Percentiles rank a stretch among this genome's conserved stretches.
These are phyloP conservation scores for Pseudorhombus dupliciocellatus DNA, from an alignment of 2,113 vertebrate genomes.

Conservation along the genomic window DNA sequence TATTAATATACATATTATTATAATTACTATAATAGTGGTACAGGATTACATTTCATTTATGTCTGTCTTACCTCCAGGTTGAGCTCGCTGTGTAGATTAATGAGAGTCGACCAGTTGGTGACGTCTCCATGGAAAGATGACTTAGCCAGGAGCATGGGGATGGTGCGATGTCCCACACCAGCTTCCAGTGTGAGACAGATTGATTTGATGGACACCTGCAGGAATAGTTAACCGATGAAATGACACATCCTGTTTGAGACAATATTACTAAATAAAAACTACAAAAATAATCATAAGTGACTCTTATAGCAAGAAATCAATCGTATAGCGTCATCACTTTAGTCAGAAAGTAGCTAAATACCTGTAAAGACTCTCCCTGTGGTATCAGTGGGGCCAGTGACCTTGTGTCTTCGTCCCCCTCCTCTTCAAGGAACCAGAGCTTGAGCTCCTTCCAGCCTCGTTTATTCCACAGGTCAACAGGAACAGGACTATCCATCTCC, in stretches of 20 bases:
- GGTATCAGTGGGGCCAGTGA: slow-evolving; percentile 81
- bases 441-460: slow-evolving; percentile 88
- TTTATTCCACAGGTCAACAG: slow-evolving; percentile 88
- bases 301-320: not conserved
- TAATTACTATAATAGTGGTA: not conserved
- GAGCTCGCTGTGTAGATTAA: slow-evolving; percentile 88
- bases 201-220: slow-evolving; percentile 84
- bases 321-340: not conserved
- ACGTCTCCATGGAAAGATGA: slow-evolving; percentile 89
- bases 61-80: slow-evolving; percentile 87
- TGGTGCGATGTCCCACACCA: slow-evolving; percentile 92
- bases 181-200: slow-evolving; percentile 95
- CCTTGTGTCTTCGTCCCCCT: slow-evolving; percentile 75
- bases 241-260: not conserved
- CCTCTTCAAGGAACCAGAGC: slow-evolving; percentile 96
- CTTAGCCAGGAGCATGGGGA: slow-evolving; percentile 98
- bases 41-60: not conserved
- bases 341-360: slow-evolving; percentile 48
- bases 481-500: slow-evolving; percentile 82
- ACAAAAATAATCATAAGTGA: not conserved
- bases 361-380: slow-evolving; percentile 86
- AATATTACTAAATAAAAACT: not conserved
- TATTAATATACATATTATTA: not conserved
- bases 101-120: slow-evolving; percentile 92
- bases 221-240: not conserved